Evolutionary conservation across 2,888 invertebrate species (phyloP).

Genomic region (Gortyna flavago): DNA sequence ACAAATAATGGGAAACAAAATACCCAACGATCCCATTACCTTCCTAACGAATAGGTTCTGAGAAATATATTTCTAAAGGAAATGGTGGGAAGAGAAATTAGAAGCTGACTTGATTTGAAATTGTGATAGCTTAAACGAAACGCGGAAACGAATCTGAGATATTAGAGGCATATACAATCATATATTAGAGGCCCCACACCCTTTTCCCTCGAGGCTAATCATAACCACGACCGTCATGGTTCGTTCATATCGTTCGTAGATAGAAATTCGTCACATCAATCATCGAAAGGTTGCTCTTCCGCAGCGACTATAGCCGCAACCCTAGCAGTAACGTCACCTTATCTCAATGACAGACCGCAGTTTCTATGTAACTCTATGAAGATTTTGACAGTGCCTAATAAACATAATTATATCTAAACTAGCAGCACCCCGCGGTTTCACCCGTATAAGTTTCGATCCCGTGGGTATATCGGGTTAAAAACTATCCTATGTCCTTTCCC

Average conservation of each 20-base stretch:
- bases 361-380: neutral
- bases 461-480: too few species aligned
- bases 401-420: too few species aligned
- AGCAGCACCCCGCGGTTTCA: too few species aligned
- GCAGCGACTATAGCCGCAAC: neutral
- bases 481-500: too few species aligned
- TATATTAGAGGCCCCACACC: neutral
- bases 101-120: constrained; percentile 9
- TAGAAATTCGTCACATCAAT: neutral
- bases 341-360: neutral
- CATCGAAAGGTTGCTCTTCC: neutral
- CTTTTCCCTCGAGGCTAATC: neutral
- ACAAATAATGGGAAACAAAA: constrained; percentile 32
- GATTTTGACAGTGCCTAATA: too few species aligned
- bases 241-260: neutral
- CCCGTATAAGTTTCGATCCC: too few species aligned
- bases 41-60: constrained; percentile 3
- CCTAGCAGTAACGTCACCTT: neutral
- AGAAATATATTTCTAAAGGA: constrained; percentile 1
- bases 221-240: neutral
- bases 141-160: too few species aligned
- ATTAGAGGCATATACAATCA: too few species aligned
- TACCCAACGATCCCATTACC: constrained; percentile 12
- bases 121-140: constrained; percentile 5
- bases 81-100: neutral